Evolutionary conservation across 2,888 invertebrate species (phyloP), one percentile per base, ranked within the genome.

Genomic region (Cryptus viduatorius): DNA sequence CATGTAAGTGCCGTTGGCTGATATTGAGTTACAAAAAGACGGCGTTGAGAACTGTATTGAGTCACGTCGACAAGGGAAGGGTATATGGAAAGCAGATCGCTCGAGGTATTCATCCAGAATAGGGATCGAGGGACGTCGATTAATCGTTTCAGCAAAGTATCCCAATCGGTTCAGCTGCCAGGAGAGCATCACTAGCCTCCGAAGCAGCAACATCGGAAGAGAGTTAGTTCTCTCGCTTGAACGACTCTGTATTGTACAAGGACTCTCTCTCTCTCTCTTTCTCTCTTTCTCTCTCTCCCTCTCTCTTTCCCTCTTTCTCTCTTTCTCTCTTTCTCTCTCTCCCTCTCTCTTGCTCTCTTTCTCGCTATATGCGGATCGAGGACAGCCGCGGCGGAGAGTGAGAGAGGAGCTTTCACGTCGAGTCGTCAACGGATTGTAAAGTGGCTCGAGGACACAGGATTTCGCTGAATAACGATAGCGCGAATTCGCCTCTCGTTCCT

Each of bases 391-490:
- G 12, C 31, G 80, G 42, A 56, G 67, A 29, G 29, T 14, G 29
- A 29, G 59, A 4, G 59, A 48, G 48, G 59, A 68, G 83, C 80
- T 75, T 81, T 79, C 72, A 59, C 68, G 77, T 84, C 65, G 69
- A 76, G 67, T 79, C 75, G 84, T 79, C 84, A 77, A 67, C 67
- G 77, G 82, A 79, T 85, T 85, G 76, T 80, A 76, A 77, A 82
- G 82, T 76, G 78, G 73, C 71, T 65, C 69, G 80, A 76, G 82
- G 82, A 86, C 85, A 86, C 81, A 61, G 81, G 83, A 87, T 84
- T 86, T 79, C 81, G 50, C 85, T 89, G 89, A 90, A 89, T 90
- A 90, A 90, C 89, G 89, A 87, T 86, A 83, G 86, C 76, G 81
- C 69, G 83, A 87, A 87, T 90, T 87, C 88, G 85, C 68, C 76